Base-by-base conservation (phyloP, 2,797 vertebrate species). In the Epinephelus awoara region DNA sequence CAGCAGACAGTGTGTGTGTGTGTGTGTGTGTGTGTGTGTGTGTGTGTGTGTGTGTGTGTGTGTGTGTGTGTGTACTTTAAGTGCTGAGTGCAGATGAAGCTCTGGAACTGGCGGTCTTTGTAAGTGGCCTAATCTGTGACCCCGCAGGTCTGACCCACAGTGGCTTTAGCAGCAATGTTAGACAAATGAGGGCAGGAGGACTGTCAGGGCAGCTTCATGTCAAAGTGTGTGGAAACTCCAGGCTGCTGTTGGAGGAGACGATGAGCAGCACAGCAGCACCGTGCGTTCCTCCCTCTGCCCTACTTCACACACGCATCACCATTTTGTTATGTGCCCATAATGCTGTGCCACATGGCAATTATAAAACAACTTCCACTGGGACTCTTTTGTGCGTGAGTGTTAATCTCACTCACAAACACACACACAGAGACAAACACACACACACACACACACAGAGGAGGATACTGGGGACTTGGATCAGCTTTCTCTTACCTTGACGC, bases 401-500 rank as follows among this genome's bases (percentile, higher is more conserved):
- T 71, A 29, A 67, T 56, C 40, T 29, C 52, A 1, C 34, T 7
- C 66, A 13, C 17, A n/a, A n/a, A 27, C 69, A 65, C 65, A 23
- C 61, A 27, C 65, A 44, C 47, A 59, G 6, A 38, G 6, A 23
- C 23, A 23, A 1, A 23, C 23, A 23, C 23, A 23, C 23, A 23
- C 75, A 61, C 49, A 40, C 49, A 25, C 29, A 18, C 29, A 40
- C 51, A 23, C 57, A 46, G 13, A 62, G 46, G n/a, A 44, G 18
- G 29, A 34, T 6, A 18, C 3, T 6, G 23, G 13, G 52, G 12
- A 25, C 9, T 69, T 21, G 3, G 14, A 1, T 5, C 7, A 46
- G 19, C 56, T 34, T 23, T 44, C 6, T 65, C 92, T 91, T 94
- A 98, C 97, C 97, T 97, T 95, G 97, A 86, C 96, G 94, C 92